phyloP scores from a whole-genome alignment of 2,797 vertebrate species.

The Hemibagrus guttatus region DNA sequence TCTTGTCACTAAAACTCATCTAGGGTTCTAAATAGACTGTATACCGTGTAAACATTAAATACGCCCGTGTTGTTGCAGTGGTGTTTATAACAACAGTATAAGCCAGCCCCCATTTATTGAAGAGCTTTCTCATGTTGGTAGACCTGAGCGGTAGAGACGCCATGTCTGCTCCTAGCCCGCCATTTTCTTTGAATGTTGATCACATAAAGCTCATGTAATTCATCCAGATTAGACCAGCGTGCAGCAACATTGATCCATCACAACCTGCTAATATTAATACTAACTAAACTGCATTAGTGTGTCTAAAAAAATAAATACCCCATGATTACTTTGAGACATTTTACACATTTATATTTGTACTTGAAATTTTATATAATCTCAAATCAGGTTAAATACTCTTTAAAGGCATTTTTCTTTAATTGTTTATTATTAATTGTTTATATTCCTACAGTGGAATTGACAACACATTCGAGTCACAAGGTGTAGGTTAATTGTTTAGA shows the following conservation, averaged over 20 bases:
- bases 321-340: not conserved
- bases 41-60: not conserved
- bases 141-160: constrained; percentile 49
- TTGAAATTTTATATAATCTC: no score
- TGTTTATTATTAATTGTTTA: not conserved
- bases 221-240: not conserved
- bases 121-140: constrained; percentile 36
- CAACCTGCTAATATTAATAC: not conserved
- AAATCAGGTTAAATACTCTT: not conserved
- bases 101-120: constrained; percentile 40
- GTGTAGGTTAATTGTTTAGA: not conserved
- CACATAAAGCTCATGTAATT: not conserved
- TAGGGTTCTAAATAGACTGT: no score
- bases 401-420: not conserved
- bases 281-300: not conserved
- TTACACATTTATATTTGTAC: not conserved
- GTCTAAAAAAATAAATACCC: not conserved
- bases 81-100: constrained; percentile 54
- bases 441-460: not conserved
- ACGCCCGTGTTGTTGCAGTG: not conserved
- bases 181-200: constrained; percentile 49
- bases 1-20: not conserved
- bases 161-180: constrained; percentile 56
- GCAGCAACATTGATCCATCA: not conserved
- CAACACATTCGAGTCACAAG: no score